Conservation (phyloP, 2,113 vertebrate genomes). For the Cryptotis parvus region DNA sequence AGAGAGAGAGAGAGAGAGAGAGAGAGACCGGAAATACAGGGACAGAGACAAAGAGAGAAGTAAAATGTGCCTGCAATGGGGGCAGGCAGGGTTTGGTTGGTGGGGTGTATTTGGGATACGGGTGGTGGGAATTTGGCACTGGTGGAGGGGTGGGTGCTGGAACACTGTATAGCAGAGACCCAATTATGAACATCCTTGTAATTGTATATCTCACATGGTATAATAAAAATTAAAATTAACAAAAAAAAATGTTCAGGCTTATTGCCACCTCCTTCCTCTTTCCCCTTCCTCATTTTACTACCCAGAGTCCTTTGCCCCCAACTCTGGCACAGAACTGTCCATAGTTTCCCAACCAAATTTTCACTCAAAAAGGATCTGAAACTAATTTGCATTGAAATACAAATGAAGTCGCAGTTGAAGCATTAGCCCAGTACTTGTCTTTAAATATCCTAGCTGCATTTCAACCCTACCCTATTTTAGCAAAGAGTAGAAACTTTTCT, state of each 20-base stretch:
- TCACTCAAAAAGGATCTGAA: slow-evolving; percentile 77
- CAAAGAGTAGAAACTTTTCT: not conserved
- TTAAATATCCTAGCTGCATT: not conserved
- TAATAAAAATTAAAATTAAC: too few relatives aligned
- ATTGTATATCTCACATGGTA: too few relatives aligned
- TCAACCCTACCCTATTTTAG: not conserved
- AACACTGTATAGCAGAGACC: too few relatives aligned
- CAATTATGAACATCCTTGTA: too few relatives aligned
- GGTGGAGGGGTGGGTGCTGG: too few relatives aligned
- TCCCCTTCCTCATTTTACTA: slow-evolving; percentile 63
- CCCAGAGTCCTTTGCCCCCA: slow-evolving; percentile 12
- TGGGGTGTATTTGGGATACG: too few relatives aligned
- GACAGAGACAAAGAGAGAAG: too few relatives aligned
- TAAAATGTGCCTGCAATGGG: too few relatives aligned
- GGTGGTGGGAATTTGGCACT: too few relatives aligned
- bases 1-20: too few relatives aligned
- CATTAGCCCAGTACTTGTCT: not conserved
- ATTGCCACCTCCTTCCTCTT: slow-evolving; percentile 34
- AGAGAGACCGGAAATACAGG: too few relatives aligned
- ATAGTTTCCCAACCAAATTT: slow-evolving; percentile 55
- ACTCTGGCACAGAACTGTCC: not conserved
- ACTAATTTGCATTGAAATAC: slow-evolving; percentile 75
- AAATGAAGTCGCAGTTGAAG: slow-evolving; percentile 47
- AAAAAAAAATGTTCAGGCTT: not conserved
- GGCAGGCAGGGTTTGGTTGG: too few relatives aligned